Base-by-base conservation (phyloP, 2,888 invertebrate genomes). In the Liopterus haemorrhoidalis region DNA sequence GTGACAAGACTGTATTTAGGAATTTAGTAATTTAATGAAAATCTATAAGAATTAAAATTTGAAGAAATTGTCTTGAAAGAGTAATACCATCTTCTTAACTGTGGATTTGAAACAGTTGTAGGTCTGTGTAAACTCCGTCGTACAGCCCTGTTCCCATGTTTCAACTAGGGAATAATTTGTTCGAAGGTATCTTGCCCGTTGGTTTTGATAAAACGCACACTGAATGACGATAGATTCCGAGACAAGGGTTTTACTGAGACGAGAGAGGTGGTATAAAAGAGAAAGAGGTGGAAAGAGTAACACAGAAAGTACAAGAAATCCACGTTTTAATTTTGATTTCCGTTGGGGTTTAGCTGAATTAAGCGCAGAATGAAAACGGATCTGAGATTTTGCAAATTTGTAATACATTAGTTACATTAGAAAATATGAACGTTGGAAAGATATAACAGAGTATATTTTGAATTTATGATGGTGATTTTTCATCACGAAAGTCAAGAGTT, bases 291-390 rank as follows among this genome's bases (percentile, higher is more conserved):
- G 32, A 24, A 32, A 20, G 22, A 24, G 35, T 49, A 55, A 54
- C 41, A 55, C 31, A 24, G 36, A 42, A 42, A 35, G 57, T 58
- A 54, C 60, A 61, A 62, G 63, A 64, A 65, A 65, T 65, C 63
- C 64, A 63, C 65, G 65, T 66, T 67, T 67, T 67, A 67, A 67
- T 67, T 66, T 63, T 67, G 66, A 67, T 67, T 67, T 67, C 67
- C 66, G 61, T 62, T 61, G 67, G 65, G 67, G 62, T 63, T 64
- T 62, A 59, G 57, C 59, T 57, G 66, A 65, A 65, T 66, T 65
- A 66, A 67, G 63, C 59, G 60, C 60, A 63, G 59, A 64, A 65
- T 60, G 65, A 65, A 65, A 66, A 65, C 65, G 64, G 64, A 64
- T 65, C 65, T 61, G 55, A 56, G 62, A 65, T 67, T 67, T 67